Conservation (phyloP, 2,888 invertebrate genomes). For the Glaucopsyche alexis region DNA sequence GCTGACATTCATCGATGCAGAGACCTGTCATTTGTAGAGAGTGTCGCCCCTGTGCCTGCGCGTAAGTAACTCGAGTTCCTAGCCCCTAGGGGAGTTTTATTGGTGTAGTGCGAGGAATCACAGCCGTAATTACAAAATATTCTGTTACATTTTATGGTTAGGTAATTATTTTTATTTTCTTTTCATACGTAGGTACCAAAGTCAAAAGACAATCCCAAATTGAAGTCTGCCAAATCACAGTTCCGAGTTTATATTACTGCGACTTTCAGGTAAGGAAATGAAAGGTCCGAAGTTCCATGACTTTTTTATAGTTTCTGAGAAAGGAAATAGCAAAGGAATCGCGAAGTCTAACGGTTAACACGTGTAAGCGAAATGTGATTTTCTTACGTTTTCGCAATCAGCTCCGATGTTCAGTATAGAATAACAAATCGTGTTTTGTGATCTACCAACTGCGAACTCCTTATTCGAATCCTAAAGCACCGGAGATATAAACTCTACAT, state of each 20-base stretch:
- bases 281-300: neutral
- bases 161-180: too few relatives aligned
- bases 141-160: neutral
- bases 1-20: too few relatives aligned
- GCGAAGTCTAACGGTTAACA: neutral
- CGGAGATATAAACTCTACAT: neutral
- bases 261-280: neutral
- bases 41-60: too few relatives aligned
- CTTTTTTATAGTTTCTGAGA: neutral
- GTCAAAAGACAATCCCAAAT: neutral
- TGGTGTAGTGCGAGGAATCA: neutral
- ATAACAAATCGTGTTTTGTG: neutral
- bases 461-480: neutral
- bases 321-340: neutral
- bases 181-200: neutral
- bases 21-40: too few relatives aligned
- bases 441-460: neutral
- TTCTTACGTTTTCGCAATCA: slow-evolving; percentile 6
- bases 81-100: neutral
- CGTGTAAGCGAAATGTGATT: slow-evolving; percentile 8
- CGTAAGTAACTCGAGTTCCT: neutral
- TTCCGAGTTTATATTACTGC: neutral
- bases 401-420: neutral
- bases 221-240: neutral
- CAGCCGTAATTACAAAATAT: neutral